Evolutionary conservation across 2,888 invertebrate species (phyloP).

Genomic region (Archips xylosteana): DNA sequence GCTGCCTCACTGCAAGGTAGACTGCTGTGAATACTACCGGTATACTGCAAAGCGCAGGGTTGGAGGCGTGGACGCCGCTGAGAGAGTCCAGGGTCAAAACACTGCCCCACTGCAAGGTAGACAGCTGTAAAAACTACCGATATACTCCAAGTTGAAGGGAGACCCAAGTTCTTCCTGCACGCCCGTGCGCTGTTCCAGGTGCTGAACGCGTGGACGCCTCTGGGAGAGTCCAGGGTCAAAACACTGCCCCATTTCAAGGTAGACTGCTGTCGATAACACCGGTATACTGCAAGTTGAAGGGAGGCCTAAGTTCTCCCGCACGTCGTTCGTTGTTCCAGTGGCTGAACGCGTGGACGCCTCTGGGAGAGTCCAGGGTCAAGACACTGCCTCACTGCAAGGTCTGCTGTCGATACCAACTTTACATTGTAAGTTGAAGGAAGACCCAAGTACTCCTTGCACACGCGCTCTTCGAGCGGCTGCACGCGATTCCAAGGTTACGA

Average conservation of each 20-base stretch:
- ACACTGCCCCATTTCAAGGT: slow-evolving; percentile 74
- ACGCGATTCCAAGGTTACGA: slow-evolving; percentile 54
- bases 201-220: slow-evolving; percentile 67
- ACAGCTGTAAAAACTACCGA: slow-evolving; percentile 2
- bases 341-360: slow-evolving; percentile 67
- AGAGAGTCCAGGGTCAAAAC: slow-evolving; percentile 50
- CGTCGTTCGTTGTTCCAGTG: slow-evolving; percentile 69
- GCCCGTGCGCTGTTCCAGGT: slow-evolving; percentile 69
- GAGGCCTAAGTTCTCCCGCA: too few species aligned
- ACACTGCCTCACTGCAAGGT: slow-evolving; percentile 74
- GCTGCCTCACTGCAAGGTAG: slow-evolving; percentile 72
- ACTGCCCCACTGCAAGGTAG: slow-evolving; percentile 72
- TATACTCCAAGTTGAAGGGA: too few species aligned
- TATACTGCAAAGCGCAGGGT: too few species aligned
- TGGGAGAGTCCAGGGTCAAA: slow-evolving; percentile 49
- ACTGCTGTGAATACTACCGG: not conserved
- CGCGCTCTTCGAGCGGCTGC: slow-evolving; percentile 70
- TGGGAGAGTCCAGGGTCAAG: slow-evolving; percentile 49
- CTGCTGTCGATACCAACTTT: not conserved
- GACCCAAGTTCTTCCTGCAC: too few species aligned
- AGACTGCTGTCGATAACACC: not conserved
- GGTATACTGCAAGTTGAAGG: too few species aligned
- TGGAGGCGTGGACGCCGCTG: slow-evolving; percentile 54
- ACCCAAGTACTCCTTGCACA: too few species aligned
- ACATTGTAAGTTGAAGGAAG: too few species aligned